A percentile compares a stretch with the other conserved stretches of the same genome.
phyloP scores from a whole-genome alignment of 2,797 vertebrate genomes.

The Enteromius fasciolatus region DNA sequence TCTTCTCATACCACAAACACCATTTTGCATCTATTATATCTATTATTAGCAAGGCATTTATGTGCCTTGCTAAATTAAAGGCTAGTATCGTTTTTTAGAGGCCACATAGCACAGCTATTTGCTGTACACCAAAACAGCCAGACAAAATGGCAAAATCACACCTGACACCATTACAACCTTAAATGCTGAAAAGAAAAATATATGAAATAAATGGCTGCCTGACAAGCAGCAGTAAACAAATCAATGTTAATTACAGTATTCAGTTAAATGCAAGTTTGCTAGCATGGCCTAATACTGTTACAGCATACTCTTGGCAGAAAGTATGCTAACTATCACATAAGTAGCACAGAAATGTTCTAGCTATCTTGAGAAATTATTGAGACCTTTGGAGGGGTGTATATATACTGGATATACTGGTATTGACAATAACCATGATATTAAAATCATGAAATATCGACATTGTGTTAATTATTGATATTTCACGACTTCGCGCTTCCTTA shows the following conservation, averaged over 20 bases:
- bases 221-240: not conserved
- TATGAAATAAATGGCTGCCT: not conserved
- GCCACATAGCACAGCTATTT: not conserved
- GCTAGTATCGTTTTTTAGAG: not conserved
- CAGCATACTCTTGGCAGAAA: no score
- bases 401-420: no score
- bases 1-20: not conserved
- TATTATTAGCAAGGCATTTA: no score
- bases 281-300: not conserved
- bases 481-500: no score
- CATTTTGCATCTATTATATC: not conserved
- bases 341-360: not conserved
- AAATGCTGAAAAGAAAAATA: not conserved
- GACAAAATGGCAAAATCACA: not conserved
- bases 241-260: not conserved
- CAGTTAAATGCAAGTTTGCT: not conserved
- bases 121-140: not conserved
- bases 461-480: no score
- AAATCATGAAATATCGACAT: no score
- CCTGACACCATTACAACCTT: not conserved
- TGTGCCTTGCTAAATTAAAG: not conserved
- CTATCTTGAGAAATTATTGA: not conserved
- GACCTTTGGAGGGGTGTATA: not conserved
- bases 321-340: no score
- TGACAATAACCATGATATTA: no score